Base-by-base conservation (phyloP, 2,113 vertebrate genomes). In the Delphinapterus leucas region DNA sequence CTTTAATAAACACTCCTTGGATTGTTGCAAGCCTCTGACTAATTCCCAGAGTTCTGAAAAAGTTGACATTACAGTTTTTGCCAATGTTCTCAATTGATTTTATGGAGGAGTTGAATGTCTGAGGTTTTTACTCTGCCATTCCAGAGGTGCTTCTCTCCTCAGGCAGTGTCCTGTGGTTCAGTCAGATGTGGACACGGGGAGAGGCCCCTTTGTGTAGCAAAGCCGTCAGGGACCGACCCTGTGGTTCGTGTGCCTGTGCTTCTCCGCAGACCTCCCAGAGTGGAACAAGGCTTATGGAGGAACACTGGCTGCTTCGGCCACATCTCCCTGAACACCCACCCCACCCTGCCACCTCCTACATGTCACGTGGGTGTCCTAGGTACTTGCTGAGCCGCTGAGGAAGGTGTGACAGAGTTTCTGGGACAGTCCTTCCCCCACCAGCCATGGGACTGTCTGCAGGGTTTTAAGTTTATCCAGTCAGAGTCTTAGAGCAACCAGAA, bases 311-410 rank as follows among this genome's bases (percentile, higher is more conserved):
- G 17, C 26, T 68, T 60, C 15, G 23, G 63, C 47, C 44, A 31
- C 81, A 17, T 83, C 10, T 47, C 55, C 12, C 12, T 33, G 14
- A 53, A 55, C 3, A 38, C 2, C 26, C 2, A 11, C 5, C 21
- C 0, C 17, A 21, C 13, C 1, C 1, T 11, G 14, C 33, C 38
- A 9, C 31, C 31, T 44, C 8, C 3, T 3, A 0, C 12, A 18
- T 4, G 12, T 9, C 11, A 53, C 26, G 13, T 12, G 9, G 10
- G 0, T 28, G 13, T 81, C 28, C 79, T 41, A 2, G 44, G 17
- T 44, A 33, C 71, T 41, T 15, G 41, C 65, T n/a, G 8, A 58
- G 38, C 5, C 8, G 4, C 36, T 18, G 5, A n/a, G 28, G 74
- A 63, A 44, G 28, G 33, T 17, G 4, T 12, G 12, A 20, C 20